Base-by-base conservation (phyloP, 2,113 vertebrate species). In the Circaetus cinerascens region DNA sequence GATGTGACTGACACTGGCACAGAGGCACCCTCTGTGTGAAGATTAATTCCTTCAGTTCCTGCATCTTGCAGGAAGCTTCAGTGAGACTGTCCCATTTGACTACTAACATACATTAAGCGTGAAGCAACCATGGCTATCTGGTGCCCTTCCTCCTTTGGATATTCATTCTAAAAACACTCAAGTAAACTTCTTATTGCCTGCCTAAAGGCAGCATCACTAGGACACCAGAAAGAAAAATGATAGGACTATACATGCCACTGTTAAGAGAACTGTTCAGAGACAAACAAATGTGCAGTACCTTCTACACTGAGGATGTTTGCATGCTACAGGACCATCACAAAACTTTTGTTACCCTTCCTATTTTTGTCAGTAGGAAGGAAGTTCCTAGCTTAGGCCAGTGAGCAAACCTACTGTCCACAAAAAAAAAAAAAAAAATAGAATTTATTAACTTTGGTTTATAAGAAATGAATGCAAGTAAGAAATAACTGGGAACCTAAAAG, bases 11-110 rank as follows among this genome's bases (percentile, higher is more conserved):
- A 91, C 1, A 48, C 60, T 27, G 16, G 43, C 94, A 79, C 4
- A 68, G 22, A 95, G n/a, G 34, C 46, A 62, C 66, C 80, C 66
- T 87, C 23, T 36, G 57, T 30, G n/a, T 43, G 78, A 93, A 96
- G 68, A 94, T 57, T 93, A 97, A 93, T 91, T 96, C 69, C 71
- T 92, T 85, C 77, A 74, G 36, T 48, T 91, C 62, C 90, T 90
- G 72, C 22, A 43, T 36, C 56, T 41, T 72, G 46, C 77, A 69
- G 60, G 76, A 86, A 60, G 26, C 30, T 46, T 78, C 51, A 53
- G 53, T 63, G 32, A 16, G 15, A 83, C 48, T 79, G 32, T 20
- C 66, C 41, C 74, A 32, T 75, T 84, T 64, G 38, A 41, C 13
- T 62, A 27, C 20, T 56, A 69, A 55, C 2, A 2, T 25, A 48